phyloP scores from a whole-genome alignment of 2,113 vertebrate species.

The Fulica atra region DNA sequence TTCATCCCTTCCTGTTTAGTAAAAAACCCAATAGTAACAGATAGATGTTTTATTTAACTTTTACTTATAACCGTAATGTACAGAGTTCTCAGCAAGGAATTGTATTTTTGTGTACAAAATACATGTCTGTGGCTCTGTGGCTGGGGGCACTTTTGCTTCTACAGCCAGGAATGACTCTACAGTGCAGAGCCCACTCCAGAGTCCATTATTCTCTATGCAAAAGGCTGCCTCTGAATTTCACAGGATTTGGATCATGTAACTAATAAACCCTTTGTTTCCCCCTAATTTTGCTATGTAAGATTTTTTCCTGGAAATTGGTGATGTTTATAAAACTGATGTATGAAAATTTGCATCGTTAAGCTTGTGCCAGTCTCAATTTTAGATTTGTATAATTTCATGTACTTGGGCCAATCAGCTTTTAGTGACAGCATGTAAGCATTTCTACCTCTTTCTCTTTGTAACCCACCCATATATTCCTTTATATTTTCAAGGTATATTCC shows the following conservation, averaged over 20 bases:
- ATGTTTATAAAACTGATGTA: not conserved
- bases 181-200: not conserved
- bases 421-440: not conserved
- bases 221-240: not conserved
- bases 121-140: not conserved
- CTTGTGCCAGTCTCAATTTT: not conserved
- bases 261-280: not conserved
- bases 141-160: conserved; percentile 18
- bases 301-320: not conserved
- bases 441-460: not conserved
- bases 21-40: conserved; percentile 40
- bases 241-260: not conserved
- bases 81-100: not conserved
- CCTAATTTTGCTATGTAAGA: not conserved
- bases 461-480: not conserved
- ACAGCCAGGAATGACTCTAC: conserved; percentile 13
- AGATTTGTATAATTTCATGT: not conserved
- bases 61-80: not conserved
- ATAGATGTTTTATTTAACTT: conserved; percentile 50
- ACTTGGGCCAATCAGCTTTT: not conserved
- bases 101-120: conserved; percentile 27
- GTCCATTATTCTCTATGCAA: not conserved
- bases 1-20: conserved; percentile 29
- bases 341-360: not conserved
- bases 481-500: not conserved